Evolutionary conservation across 1,140 invertebrate species (phyloP).

Genomic region (Asbolus verrucosus): DNA sequence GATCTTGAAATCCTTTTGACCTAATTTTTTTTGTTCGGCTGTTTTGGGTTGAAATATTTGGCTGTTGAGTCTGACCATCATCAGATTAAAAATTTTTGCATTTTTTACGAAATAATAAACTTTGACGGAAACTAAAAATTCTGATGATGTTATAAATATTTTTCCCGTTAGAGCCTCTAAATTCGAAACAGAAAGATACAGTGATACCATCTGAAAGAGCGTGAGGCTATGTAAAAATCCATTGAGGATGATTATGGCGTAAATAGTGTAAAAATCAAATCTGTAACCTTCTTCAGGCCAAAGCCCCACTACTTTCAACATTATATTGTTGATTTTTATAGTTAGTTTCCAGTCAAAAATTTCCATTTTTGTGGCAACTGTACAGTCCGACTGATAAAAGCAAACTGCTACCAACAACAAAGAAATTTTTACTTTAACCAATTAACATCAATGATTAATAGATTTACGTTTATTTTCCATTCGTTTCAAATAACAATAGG

Average conservation of each 20-base stretch:
- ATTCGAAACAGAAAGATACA: not conserved
- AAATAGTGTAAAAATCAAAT: not conserved
- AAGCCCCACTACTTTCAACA: not conserved
- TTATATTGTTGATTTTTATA: not conserved
- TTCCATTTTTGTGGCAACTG: not conserved
- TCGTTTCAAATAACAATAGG: too few species aligned
- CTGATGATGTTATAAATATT: not conserved
- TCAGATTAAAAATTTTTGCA: not conserved
- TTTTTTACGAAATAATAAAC: not conserved
- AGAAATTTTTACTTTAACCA: too few species aligned
- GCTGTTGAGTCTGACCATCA: not conserved
- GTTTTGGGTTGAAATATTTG: not conserved
- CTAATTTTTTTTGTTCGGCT: not conserved
- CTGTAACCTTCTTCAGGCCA: not conserved
- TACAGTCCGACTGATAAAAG: too few species aligned
- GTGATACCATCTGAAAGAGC: not conserved
- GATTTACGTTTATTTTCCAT: too few species aligned
- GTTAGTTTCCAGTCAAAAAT: not conserved
- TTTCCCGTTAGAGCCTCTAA: not conserved
- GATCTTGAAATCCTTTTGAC: not conserved
- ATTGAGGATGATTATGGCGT: not conserved
- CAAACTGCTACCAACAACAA: too few species aligned
- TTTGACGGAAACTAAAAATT: not conserved
- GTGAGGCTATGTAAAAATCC: not conserved
- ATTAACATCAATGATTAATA: too few species aligned